phyloP scores from a whole-genome alignment of 2,113 vertebrate species.

The Pica pica region DNA sequence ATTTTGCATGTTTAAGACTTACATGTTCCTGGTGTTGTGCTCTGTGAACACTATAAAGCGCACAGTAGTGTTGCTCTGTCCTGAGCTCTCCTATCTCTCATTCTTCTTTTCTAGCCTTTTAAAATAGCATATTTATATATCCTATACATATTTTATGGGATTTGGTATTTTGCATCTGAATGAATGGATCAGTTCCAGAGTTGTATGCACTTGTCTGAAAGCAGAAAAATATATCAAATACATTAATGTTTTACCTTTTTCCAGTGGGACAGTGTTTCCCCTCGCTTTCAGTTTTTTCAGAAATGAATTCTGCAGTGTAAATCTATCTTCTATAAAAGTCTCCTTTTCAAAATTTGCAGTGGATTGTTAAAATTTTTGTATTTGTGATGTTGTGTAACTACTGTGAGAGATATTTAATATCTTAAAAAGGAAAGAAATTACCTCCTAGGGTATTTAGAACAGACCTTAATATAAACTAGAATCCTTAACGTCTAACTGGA shows the following conservation, averaged over 20 bases:
- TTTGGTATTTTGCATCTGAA: not conserved
- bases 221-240: not conserved
- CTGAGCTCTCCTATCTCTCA: not conserved
- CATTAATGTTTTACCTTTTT: not conserved
- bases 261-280: not conserved
- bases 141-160: not conserved
- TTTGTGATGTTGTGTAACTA: not conserved
- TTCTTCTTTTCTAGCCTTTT: not conserved
- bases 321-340: not conserved
- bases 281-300: not conserved
- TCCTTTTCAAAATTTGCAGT: not conserved
- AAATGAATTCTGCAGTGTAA: not conserved
- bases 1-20: not conserved
- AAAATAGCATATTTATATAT: not conserved
- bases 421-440: not conserved
- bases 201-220: not conserved
- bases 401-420: not conserved
- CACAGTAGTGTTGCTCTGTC: not conserved
- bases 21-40: accelerated
- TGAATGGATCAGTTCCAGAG: not conserved
- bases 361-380: not conserved
- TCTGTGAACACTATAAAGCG: not conserved
- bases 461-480: not conserved
- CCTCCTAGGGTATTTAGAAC: not conserved
- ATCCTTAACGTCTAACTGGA: not conserved